A percentile compares a stretch with the other conserved stretches of the same genome.
These are phyloP conservation scores for Aphidius gifuensis DNA, from an alignment of 1,140 invertebrate genomes.

Conservation along the genomic window DNA sequence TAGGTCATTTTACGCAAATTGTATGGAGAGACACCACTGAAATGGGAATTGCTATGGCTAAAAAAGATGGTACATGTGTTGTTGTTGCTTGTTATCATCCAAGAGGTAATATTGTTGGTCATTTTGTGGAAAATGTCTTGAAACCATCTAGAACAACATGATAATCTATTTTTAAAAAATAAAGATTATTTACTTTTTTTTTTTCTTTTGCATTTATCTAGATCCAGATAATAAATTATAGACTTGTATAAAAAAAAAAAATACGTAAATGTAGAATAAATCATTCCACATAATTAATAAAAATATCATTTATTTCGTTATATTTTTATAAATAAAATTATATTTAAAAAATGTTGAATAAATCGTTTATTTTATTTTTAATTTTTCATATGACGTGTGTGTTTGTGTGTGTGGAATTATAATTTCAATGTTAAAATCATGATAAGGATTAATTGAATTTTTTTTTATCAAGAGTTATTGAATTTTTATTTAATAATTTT, in stretches of 20 bases:
- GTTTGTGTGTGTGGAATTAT: too few relatives aligned
- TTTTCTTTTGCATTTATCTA: conserved; percentile 19
- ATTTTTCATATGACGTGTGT: too few relatives aligned
- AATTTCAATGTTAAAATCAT: too few relatives aligned
- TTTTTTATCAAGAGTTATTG: too few relatives aligned
- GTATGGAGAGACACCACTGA: conserved; percentile 73
- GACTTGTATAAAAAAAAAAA: conserved; percentile 10
- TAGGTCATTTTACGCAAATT: conserved; percentile 72
- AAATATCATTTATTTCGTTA: too few relatives aligned
- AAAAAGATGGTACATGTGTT: conserved; percentile 59
- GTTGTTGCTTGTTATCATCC: conserved; percentile 80
- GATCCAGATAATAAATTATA: conserved; percentile 29
- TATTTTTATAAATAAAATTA: too few relatives aligned
- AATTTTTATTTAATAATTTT: too few relatives aligned
- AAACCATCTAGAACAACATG: conserved; percentile 48
- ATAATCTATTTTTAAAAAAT: conserved; percentile 16
- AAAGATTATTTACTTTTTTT: conserved; percentile 37
- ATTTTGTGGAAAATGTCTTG: conserved; percentile 69
- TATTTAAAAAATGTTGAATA: too few relatives aligned
- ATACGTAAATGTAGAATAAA: conserved; percentile 16
- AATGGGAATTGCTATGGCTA: conserved; percentile 73
- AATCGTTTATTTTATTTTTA: too few relatives aligned
- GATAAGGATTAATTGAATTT: too few relatives aligned
- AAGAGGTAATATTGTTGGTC: conserved; percentile 75
- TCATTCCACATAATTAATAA: conserved; percentile 17